A percentile compares a stretch with the other conserved stretches of the same genome.
Conservation (phyloP, 2,113 vertebrate species). For the Speoplatyrhinus poulsoni region DNA sequence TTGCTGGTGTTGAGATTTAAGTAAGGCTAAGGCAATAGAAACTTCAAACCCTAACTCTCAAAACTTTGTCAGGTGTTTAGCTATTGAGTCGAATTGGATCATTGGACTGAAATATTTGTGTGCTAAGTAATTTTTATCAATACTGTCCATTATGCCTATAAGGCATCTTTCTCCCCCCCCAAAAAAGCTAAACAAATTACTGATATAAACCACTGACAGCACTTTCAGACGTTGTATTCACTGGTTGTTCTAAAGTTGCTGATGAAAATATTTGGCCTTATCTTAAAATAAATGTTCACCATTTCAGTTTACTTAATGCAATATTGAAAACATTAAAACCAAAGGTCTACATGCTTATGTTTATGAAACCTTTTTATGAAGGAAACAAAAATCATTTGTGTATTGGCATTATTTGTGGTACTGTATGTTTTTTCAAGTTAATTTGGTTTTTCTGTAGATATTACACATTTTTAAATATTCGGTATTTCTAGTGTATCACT, state of each 20-base stretch:
- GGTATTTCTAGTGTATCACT: too few relatives aligned
- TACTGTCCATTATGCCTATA: neutral
- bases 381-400: neutral
- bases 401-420: too few relatives aligned
- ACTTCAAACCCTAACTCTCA: neutral
- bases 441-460: too few relatives aligned
- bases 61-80: neutral
- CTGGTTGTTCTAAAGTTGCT: too few relatives aligned
- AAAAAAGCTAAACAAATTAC: too few relatives aligned
- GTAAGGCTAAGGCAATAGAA: neutral
- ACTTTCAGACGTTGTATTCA: too few relatives aligned
- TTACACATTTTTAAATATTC: too few relatives aligned
- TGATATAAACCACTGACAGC: too few relatives aligned
- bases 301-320: too few relatives aligned
- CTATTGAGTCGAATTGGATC: neutral
- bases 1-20: slow-evolving; percentile 1
- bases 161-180: neutral
- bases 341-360: slow-evolving; percentile 6
- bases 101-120: neutral
- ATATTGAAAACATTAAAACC: neutral
- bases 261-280: too few relatives aligned
- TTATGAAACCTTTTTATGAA: neutral
- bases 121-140: neutral
- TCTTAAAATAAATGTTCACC: too few relatives aligned
- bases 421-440: too few relatives aligned